Conservation (phyloP, 1,140 invertebrate species). For the Thrips palmi region DNA sequence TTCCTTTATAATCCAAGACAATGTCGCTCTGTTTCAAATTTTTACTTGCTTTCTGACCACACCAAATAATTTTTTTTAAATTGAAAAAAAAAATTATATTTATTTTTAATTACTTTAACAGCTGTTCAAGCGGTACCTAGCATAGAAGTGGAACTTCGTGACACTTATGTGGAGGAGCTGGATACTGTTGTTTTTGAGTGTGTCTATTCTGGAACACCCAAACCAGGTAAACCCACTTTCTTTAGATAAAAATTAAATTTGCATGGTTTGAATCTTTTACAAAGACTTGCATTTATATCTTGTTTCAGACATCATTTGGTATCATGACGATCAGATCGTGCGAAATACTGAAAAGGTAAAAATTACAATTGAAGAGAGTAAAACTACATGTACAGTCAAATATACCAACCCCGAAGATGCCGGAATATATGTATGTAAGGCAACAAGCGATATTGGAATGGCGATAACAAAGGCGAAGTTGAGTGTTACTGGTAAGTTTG, state of each 20-base stretch:
- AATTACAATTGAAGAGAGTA: constrained; percentile 53
- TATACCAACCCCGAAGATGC: constrained; percentile 47
- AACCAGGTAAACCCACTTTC: constrained; percentile 44
- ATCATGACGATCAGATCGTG: constrained; percentile 64
- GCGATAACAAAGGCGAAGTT: constrained; percentile 62
- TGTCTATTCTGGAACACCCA: constrained; percentile 61
- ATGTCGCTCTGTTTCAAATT: too few relatives aligned
- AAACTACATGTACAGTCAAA: constrained; percentile 48
- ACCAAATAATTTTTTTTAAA: neutral
- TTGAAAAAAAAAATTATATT: constrained; percentile 5
- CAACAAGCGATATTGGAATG: constrained; percentile 61
- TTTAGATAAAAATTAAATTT: too few relatives aligned
- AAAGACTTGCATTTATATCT: constrained; percentile 9
- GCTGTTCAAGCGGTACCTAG: constrained; percentile 58
- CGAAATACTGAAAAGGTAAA: constrained; percentile 47
- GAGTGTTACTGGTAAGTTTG: constrained; percentile 38
- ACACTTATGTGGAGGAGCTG: constrained; percentile 50
- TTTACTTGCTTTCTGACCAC: too few relatives aligned
- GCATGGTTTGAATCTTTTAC: too few relatives aligned
- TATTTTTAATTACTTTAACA: constrained; percentile 24
- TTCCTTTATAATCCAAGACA: too few relatives aligned
- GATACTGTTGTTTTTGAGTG: constrained; percentile 58
- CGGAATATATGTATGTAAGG: constrained; percentile 74
- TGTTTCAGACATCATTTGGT: constrained; percentile 70
- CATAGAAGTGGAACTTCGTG: constrained; percentile 62